phyloP scores from a whole-genome alignment of 1,140 invertebrate genomes.

The Portunus trituberculatus region DNA sequence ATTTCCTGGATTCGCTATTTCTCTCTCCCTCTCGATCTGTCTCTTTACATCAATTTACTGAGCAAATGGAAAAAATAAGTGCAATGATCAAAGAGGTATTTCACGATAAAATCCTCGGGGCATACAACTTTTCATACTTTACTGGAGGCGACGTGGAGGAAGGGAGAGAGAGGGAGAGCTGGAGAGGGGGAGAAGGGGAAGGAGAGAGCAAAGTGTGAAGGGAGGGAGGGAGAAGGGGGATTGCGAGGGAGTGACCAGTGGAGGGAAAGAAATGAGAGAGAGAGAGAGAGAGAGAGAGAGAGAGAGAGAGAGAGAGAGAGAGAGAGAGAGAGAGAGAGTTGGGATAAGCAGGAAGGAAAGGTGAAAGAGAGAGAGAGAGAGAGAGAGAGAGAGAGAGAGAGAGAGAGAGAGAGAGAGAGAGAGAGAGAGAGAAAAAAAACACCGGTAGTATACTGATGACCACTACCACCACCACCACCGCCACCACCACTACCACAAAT shows the following conservation, averaged over 20 bases:
- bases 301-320: slow-evolving; percentile 17
- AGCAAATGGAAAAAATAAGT: no score
- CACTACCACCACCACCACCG: background rate
- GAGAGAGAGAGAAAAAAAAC: background rate
- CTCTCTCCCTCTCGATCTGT: background rate
- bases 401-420: no score
- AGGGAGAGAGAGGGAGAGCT: background rate
- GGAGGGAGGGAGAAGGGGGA: background rate
- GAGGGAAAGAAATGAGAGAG: background rate
- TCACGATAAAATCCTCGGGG: no score
- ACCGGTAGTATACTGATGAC: background rate
- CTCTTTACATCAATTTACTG: background rate
- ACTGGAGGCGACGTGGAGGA: no score
- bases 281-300: background rate
- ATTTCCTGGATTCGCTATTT: background rate
- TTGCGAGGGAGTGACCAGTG: background rate
- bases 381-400: no score
- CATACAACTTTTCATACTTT: no score
- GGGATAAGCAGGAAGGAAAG: background rate
- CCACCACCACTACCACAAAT: background rate
- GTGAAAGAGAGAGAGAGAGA: no score
- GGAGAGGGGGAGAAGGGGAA: background rate
- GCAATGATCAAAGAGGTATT: no score
- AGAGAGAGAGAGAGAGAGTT: background rate
- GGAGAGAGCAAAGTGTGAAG: background rate